phyloP scores from a whole-genome alignment of 2,888 invertebrate genomes.

The Pinctada fucata region DNA sequence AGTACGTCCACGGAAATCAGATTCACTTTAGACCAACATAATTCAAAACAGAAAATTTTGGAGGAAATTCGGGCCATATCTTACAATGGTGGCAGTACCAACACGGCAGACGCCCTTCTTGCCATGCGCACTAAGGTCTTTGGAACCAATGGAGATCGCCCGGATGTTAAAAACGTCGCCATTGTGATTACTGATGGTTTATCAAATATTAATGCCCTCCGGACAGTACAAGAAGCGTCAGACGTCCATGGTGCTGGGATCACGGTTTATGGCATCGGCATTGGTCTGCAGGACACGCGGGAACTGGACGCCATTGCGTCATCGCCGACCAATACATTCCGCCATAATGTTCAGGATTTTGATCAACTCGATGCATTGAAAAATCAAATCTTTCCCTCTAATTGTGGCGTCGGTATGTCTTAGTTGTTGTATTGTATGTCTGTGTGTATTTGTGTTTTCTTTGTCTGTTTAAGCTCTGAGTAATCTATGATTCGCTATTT shows the following conservation, averaged over 20 bases:
- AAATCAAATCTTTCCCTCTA: constrained; percentile 5
- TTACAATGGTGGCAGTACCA: constrained; percentile 19
- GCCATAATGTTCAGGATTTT: constrained; percentile 57
- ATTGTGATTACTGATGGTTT: constrained; percentile 21
- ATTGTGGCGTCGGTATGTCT: constrained; percentile 19
- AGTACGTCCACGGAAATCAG: constrained; percentile 15
- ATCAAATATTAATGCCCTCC: constrained; percentile 13
- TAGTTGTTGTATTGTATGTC: neutral
- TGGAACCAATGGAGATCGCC: constrained; percentile 11
- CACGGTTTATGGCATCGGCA: constrained; percentile 28
- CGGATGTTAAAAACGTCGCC: constrained; percentile 26
- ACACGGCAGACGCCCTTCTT: constrained; percentile 27
- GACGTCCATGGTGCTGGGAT: neutral
- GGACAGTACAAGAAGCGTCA: constrained; percentile 22
- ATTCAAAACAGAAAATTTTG: neutral
- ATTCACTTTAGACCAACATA: constrained; percentile 14
- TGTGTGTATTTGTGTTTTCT: neutral
- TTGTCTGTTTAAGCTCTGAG: neutral
- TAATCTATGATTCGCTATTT: neutral
- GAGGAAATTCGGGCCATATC: constrained; percentile 8
- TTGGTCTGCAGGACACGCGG: constrained; percentile 57
- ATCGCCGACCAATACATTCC: constrained; percentile 52
- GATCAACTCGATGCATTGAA: constrained; percentile 47
- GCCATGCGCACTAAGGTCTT: constrained; percentile 27
- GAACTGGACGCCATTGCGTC: constrained; percentile 65